These are phyloP conservation scores for Ancistrus triradiatus DNA, from an alignment of 2,113 vertebrate genomes.

Conservation along the genomic window DNA sequence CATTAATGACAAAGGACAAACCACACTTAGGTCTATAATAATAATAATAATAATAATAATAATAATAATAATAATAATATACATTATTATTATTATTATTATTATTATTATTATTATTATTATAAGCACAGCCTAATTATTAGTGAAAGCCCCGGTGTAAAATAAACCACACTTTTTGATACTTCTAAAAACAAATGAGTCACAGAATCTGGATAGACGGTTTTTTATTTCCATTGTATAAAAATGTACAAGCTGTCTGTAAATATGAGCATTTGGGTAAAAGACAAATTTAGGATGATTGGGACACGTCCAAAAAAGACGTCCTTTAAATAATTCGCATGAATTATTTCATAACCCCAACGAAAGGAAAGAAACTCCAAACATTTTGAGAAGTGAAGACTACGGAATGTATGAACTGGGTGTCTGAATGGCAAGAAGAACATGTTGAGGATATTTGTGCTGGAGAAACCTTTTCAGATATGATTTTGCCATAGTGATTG, in stretches of 20 bases:
- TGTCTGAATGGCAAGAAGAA: not conserved
- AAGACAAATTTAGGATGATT: conserved; percentile 49
- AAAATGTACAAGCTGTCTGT: conserved; percentile 51
- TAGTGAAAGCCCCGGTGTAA: too few species aligned
- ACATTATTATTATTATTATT: conserved; percentile 13
- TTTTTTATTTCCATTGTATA: too few species aligned
- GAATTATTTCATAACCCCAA: not conserved
- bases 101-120: not conserved
- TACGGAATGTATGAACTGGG: not conserved
- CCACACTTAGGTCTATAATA: conserved; percentile 27
- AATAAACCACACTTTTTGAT: too few species aligned
- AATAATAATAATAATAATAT: too few species aligned
- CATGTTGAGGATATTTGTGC: too few species aligned
- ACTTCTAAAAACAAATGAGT: too few species aligned
- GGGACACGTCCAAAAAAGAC: too few species aligned
- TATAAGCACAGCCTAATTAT: too few species aligned
- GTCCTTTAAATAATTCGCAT: too few species aligned
- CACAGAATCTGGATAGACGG: too few species aligned
- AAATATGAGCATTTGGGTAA: conserved; percentile 74
- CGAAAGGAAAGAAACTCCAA: not conserved
- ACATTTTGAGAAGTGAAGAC: not conserved
- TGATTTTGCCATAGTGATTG: too few species aligned
- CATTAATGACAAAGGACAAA: conserved; percentile 32
- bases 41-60: conserved; percentile 24
- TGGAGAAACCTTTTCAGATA: too few species aligned